Evolutionary conservation across 1,140 invertebrate genomes (phyloP), one percentile per base, ranked within the genome.

Genomic region (Cardiocondyla obscurior): DNA sequence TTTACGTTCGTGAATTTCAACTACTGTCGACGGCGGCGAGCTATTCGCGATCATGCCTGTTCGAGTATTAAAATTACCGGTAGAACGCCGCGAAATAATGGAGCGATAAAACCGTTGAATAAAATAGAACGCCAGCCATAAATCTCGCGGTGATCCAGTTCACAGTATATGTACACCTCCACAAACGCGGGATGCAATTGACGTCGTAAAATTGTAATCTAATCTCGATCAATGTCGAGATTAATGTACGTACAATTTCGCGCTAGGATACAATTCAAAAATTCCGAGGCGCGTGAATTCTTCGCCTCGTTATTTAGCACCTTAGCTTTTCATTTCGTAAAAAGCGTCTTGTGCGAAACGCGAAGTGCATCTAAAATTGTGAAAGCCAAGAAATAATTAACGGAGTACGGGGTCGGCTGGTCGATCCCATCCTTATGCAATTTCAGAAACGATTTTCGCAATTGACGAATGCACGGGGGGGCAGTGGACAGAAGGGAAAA

Each of bases 131-230:
- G 57, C 33, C 42, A 16, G 51, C 67, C 77, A 83, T 89, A 89
- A 89, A 89, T 89, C 73, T 57, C 19, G 53, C 44, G 55, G 62
- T 89, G 88, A 89, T 89, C 88, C 72, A 89, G 85, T 89, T 89
- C 85, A 87, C 85, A 83, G 36, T 57, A 81, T 79, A 69, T 49
- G 55, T 83, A 88, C 70, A 72, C 55, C 67, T 42, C 53, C n/a
- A 28, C 70, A 12, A 14, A 33, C 82, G 64, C 57, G 46, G 51
- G 51, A 33, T 60, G 57, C 39, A 14, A n/a, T 36, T 87, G 83
- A 85, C 79, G 74, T 89, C 69, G 85, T 42, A 58, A 67, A 73
- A 83, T 76, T 82, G 70, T 83, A 86, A 86, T 88, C 67, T 83
- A 86, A 86, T 88, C 67, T 36, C 84, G 84, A 76, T 62, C 82